Evolutionary conservation across 2,888 invertebrate genomes (phyloP), one percentile per base, ranked within the genome.

Genomic region (Colletes collaris): DNA sequence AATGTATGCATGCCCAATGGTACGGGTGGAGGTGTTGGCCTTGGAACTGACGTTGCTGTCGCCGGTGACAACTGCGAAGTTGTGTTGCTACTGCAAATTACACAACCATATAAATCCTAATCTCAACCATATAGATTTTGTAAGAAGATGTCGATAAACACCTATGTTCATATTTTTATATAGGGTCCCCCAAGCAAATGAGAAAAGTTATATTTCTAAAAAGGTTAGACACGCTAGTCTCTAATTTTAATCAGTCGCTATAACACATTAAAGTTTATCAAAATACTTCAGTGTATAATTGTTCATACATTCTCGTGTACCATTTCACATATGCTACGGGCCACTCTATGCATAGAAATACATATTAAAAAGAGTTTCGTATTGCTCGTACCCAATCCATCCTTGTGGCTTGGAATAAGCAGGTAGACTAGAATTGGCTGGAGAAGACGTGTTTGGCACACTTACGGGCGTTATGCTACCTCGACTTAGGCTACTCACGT

Each of bases 401-500:
- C 93, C 92, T 86, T 92, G 93, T 87, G 93, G 92, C 90, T 93
- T 93, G 80, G 94, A 93, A 87, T 93, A 93, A 88, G 93, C 93
- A 91, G 94, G 93, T 92, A 94, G 95, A 95, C 94, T 95, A 95
- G 95, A 94, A 94, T 94, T 94, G 91, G 94, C 93, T 91, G 93
- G 93, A 90, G 92, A 93, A 88, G 93, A 93, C 82, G 92, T 93
- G 90, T 93, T 93, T 91, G 93, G 92, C 92, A 93, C 93, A 83
- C 95, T 94, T 80, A 95, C 94, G 19, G 95, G 94, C 83, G 95
- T 95, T 89, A 95, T 93, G 92, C 95, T 96, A 90, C 95, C 94
- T 90, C 97, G 95, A 88, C 97, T 97, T 92, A 97, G 93, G 93
- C 96, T 97, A 94, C 96, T 97, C 92, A 97, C 96, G 94, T 96